Conservation (phyloP, 2,797 vertebrate genomes). For the Coregonus suidteri region DNA sequence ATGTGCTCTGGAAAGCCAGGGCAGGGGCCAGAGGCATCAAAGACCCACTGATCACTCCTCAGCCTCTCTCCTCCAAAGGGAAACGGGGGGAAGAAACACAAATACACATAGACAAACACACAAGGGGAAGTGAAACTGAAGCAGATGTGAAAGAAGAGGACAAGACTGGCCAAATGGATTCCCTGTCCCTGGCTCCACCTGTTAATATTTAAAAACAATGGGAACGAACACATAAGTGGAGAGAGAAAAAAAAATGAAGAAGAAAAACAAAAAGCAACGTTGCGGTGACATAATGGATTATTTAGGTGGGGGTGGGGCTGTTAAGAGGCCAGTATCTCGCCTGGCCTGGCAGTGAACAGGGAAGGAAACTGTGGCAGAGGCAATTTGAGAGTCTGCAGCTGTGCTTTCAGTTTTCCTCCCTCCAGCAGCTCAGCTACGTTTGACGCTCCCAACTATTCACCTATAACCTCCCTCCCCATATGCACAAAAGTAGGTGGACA, state of each 20-base stretch:
- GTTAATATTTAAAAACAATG: slow-evolving; percentile 72
- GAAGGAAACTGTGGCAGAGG: slow-evolving; percentile 76
- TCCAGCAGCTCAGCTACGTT: slow-evolving; percentile 56
- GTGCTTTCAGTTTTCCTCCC: slow-evolving; percentile 64
- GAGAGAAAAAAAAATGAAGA: slow-evolving; percentile 38
- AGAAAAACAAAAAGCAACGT: slow-evolving; percentile 51
- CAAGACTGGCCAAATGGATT: slow-evolving; percentile 29
- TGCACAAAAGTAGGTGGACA: too few species aligned
- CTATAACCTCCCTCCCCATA: slow-evolving; percentile 60
- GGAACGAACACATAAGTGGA: slow-evolving; percentile 49
- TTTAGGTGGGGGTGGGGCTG: slow-evolving; percentile 70
- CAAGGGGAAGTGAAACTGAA: slow-evolving; percentile 68
- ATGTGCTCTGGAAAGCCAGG: slow-evolving; percentile 70
- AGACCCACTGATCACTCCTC: slow-evolving; percentile 71
- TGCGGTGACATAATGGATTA: slow-evolving; percentile 77
- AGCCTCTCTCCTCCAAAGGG: slow-evolving; percentile 48
- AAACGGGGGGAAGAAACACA: slow-evolving; percentile 54
- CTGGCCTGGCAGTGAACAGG: slow-evolving; percentile 49
- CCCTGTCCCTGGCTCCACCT: slow-evolving; percentile 55
- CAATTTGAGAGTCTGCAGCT: slow-evolving; percentile 79
- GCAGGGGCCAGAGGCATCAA: slow-evolving; percentile 73
- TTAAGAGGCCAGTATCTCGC: slow-evolving; percentile 65
- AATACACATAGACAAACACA: slow-evolving; percentile 77
- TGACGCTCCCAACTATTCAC: slow-evolving; percentile 65
- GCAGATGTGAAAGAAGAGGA: slow-evolving; percentile 73